phyloP scores from a whole-genome alignment of 2,797 vertebrate genomes.

The Myotis findleyi region DNA sequence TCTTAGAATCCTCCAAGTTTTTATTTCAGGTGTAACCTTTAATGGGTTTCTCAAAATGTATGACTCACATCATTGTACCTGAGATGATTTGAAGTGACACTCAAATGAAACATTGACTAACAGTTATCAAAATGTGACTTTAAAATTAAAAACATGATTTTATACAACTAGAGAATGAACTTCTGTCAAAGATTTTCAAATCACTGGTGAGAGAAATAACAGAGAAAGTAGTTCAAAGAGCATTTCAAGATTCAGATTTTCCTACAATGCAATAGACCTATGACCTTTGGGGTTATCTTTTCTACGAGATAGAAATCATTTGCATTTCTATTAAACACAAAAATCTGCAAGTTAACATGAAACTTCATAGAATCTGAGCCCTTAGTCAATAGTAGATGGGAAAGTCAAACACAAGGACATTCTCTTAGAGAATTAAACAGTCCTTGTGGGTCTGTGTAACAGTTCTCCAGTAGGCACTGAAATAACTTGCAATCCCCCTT shows the following conservation, averaged over 20 bases:
- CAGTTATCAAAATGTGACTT: background rate
- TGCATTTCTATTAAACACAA: slow-evolving; percentile 44
- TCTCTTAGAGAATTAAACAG: background rate
- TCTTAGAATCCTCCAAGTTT: background rate
- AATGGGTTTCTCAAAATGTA: slow-evolving; percentile 32
- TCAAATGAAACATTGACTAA: slow-evolving; percentile 26
- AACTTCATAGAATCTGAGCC: background rate
- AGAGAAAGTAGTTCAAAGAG: slow-evolving; percentile 3
- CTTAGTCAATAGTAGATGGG: background rate
- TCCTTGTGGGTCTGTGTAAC: background rate
- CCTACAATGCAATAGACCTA: background rate
- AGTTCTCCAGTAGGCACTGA: background rate
- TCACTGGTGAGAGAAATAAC: background rate
- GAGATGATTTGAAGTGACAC: slow-evolving; percentile 10
- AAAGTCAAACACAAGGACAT: background rate
- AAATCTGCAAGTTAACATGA: slow-evolving; percentile 8
- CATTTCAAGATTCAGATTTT: background rate
- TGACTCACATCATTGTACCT: background rate
- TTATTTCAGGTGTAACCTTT: slow-evolving; percentile 13
- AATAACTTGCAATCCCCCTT: background rate
- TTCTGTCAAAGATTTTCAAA: slow-evolving; percentile 13
- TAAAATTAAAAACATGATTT: background rate
- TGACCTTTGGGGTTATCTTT: slow-evolving; percentile 11
- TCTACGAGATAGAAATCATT: background rate
- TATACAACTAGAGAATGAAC: slow-evolving; percentile 27